phyloP scores from a whole-genome alignment of 2,113 vertebrate species.

The Bungarus multicinctus region DNA sequence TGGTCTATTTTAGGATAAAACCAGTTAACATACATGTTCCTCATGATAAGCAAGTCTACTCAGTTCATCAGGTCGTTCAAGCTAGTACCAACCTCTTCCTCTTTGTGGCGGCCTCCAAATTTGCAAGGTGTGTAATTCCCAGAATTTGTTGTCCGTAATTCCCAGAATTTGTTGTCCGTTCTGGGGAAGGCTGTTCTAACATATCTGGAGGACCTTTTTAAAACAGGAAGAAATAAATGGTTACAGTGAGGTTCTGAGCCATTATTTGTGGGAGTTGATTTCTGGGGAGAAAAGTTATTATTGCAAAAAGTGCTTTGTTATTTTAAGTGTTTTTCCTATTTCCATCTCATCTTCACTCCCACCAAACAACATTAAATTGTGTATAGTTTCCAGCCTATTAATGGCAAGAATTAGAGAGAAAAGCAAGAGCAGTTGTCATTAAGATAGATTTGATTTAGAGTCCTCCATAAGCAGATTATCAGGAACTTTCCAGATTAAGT shows the following conservation, averaged over 20 bases:
- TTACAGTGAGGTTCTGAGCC: not conserved
- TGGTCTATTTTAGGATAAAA: slow-evolving; percentile 37
- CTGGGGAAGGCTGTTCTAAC: not conserved
- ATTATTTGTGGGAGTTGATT: not conserved
- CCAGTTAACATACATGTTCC: not conserved
- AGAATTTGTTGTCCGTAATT: not conserved
- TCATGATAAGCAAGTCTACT: not conserved
- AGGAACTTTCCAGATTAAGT: not conserved
- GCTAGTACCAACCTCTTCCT: not conserved
- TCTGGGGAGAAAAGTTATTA: not conserved
- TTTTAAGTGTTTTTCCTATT: not conserved
- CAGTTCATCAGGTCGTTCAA: not conserved
- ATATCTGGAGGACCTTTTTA: not conserved
- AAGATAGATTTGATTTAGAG: not conserved
- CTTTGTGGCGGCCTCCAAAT: not conserved
- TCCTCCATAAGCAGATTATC: not conserved
- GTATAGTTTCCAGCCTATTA: not conserved
- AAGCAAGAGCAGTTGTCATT: not conserved
- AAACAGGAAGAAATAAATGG: not conserved
- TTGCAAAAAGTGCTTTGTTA: not conserved
- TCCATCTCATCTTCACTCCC: not conserved
- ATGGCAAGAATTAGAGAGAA: not conserved
- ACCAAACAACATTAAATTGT: not conserved
- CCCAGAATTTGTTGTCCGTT: not conserved
- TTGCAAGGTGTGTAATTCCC: not conserved